Evolutionary conservation across 1,140 invertebrate species (phyloP), one percentile per base, ranked within the genome.

Genomic region (Drosophila aff.): DNA sequence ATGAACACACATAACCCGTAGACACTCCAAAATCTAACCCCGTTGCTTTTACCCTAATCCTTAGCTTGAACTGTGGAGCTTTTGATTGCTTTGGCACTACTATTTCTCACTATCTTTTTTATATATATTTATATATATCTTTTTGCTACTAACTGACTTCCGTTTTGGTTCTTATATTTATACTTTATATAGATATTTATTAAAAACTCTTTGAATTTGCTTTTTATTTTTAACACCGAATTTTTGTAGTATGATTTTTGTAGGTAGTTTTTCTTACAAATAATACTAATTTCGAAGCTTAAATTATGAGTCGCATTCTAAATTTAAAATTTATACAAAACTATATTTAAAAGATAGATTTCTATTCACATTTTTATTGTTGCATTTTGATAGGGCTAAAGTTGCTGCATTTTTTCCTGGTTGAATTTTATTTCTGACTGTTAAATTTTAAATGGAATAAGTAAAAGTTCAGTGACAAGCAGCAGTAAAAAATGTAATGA

Each of bases 31-130:
- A 47, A 44, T 18, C 36, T 66, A 66, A 66, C 53, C 52, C 26
- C 47, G 26, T 61, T 65, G 62, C 38, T 61, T 65, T 68, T n/a
- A 36, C 36, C 62, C 31, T 62, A 68, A 67, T n/a, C 23, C 63
- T 23, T 23, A 47, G 67, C 67, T 68, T 68, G 44, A 67, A 40
- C 33, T 46, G 16, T 46, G 16, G 7, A 66, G 16, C 15, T 38
- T 40, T 55, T 55, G 33, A 55, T 55, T 55, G 52, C 52, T 55
- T 55, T 55, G 52, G 52, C 52, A 55, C 52, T 38, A 38, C 52
- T 55, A 8, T 55, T 55, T 21, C 18, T 36, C 52, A 21, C 31
- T 53, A 6, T 36, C n/a, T 52, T 8, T 33, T 7, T 15, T 21
- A 36, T 38, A 23, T 55, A 2, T 9, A 18, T 33, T 5, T 55